phyloP scores from a whole-genome alignment of 2,113 vertebrate genomes.

The Illadopsis cleaveri region DNA sequence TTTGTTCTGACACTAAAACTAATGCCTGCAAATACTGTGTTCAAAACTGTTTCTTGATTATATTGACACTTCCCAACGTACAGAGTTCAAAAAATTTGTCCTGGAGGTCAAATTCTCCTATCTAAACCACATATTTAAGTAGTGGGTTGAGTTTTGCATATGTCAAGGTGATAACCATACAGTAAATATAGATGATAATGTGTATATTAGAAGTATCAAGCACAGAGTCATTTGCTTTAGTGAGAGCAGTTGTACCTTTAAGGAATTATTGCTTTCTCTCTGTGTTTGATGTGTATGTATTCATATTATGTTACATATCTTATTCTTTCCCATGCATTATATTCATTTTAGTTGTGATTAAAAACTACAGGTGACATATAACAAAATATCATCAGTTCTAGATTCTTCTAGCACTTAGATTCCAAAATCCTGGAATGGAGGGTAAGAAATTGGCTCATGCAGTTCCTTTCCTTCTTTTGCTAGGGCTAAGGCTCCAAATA shows the following conservation, averaged over 20 bases:
- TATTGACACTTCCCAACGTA: background rate
- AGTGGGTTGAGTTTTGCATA: background rate
- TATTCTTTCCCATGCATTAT: background rate
- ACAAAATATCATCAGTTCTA: background rate
- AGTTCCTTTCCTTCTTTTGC: slow-evolving; percentile 58
- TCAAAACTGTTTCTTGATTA: background rate
- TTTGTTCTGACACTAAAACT: background rate
- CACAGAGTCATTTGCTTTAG: background rate
- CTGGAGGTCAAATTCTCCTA: background rate
- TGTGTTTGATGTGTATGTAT: background rate
- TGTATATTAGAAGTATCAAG: background rate
- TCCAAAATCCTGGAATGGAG: background rate
- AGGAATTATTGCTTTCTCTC: background rate
- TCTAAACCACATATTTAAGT: background rate
- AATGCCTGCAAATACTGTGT: background rate
- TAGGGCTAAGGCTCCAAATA: slow-evolving; percentile 69
- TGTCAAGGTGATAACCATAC: background rate
- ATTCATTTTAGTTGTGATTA: background rate
- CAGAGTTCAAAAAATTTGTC: background rate
- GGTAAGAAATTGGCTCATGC: slow-evolving; percentile 46
- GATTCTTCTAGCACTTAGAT: background rate
- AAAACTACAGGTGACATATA: background rate
- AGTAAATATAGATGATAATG: background rate
- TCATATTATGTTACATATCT: background rate
- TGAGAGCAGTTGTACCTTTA: background rate